Evolutionary conservation across 2,113 vertebrate genomes (phyloP).

Genomic region (Marcusenius ussheri): DNA sequence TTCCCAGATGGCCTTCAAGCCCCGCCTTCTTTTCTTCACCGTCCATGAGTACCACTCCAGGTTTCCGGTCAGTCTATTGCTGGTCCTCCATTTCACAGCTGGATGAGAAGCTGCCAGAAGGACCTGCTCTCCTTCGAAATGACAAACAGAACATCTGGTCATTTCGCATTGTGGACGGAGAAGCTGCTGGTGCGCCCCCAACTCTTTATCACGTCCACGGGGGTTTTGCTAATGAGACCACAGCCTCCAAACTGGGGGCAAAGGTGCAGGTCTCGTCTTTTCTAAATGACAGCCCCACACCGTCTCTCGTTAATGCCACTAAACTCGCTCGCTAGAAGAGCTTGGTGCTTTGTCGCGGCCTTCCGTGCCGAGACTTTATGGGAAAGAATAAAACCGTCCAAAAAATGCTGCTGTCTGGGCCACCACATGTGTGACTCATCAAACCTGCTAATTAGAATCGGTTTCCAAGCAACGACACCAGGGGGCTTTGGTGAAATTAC

Average conservation of each 20-base stretch:
- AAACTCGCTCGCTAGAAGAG: not conserved
- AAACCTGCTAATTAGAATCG: slow-evolving; percentile 41
- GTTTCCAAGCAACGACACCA: slow-evolving; percentile 41
- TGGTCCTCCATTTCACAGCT: not conserved
- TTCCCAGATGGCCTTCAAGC: not conserved
- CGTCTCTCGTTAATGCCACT: not conserved
- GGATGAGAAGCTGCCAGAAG: not conserved
- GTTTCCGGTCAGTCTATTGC: not conserved
- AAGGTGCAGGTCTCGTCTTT: not conserved
- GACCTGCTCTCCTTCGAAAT: not conserved
- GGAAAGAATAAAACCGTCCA: not conserved
- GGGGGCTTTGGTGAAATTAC: slow-evolving; percentile 33
- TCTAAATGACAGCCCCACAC: not conserved
- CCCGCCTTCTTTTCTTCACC: not conserved
- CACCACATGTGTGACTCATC: slow-evolving; percentile 28
- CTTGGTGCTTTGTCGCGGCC: not conserved
- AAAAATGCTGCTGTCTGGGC: not conserved
- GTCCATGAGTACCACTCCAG: not conserved
- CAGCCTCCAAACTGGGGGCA: not conserved
- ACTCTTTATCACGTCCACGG: not conserved
- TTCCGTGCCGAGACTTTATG: not conserved
- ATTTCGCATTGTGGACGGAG: not conserved
- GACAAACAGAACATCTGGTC: not conserved
- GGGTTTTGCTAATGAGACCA: not conserved
- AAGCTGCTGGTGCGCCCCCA: not conserved